phyloP scores from a whole-genome alignment of 1,140 invertebrate genomes.

The Drosophila mojavensis region DNA sequence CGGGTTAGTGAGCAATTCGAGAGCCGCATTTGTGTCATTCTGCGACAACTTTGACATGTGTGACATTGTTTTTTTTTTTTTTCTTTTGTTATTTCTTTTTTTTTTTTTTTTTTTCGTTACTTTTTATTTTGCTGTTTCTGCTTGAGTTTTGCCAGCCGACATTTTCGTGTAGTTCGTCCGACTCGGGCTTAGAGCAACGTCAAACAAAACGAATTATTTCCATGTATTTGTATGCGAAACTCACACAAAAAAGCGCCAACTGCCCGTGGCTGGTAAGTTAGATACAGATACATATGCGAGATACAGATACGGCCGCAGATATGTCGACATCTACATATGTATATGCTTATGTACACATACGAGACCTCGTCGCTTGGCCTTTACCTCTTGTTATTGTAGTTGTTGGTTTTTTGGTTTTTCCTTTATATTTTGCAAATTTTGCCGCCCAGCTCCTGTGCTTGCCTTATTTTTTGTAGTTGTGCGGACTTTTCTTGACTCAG shows the following conservation, averaged over 20 bases:
- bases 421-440: slow-evolving; percentile 48
- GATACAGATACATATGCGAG: slow-evolving; percentile 32
- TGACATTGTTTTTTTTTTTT: slow-evolving; percentile 76
- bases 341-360: slow-evolving; percentile 28
- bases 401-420: not conserved
- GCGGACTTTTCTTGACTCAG: slow-evolving; percentile 48
- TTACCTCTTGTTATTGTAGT: slow-evolving; percentile 38
- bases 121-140: slow-evolving; percentile 34
- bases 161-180: slow-evolving; percentile 74
- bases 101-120: slow-evolving; percentile 37
- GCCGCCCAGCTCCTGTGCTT: slow-evolving; percentile 53
- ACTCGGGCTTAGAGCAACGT: slow-evolving; percentile 63
- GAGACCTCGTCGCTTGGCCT: slow-evolving; percentile 42
- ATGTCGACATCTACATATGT: slow-evolving; percentile 28
- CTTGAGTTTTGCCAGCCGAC: slow-evolving; percentile 52
- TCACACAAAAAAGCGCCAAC: slow-evolving; percentile 41
- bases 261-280: slow-evolving; percentile 67
- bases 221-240: slow-evolving; percentile 62
- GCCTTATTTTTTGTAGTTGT: slow-evolving; percentile 28
- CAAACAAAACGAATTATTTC: slow-evolving; percentile 70
- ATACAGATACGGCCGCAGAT: slow-evolving; percentile 49
- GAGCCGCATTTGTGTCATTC: slow-evolving; percentile 81
- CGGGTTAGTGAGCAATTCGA: slow-evolving; percentile 72
- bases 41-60: slow-evolving; percentile 82
- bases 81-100: not conserved